Percentiles rank a stretch among this genome's conserved stretches.
phyloP scores from a whole-genome alignment of 2,113 vertebrate genomes.

The Datnioides undecimradiatus region DNA sequence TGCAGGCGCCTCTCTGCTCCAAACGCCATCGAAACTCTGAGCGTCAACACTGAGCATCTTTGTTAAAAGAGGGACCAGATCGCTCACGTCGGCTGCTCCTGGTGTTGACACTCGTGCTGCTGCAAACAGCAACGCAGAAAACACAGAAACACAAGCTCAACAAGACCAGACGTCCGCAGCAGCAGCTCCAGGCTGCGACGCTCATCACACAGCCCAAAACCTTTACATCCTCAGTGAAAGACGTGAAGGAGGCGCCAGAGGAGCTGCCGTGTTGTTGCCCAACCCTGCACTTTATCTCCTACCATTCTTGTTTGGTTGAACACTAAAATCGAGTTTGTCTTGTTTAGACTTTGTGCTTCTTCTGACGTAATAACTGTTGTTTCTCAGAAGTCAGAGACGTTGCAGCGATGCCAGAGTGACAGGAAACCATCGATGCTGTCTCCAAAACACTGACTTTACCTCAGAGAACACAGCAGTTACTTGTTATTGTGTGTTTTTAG shows the following conservation, averaged over 20 bases:
- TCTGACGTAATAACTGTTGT: no score
- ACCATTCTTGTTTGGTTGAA: no score
- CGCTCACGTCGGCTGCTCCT: neutral
- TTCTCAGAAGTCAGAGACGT: no score
- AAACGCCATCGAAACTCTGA: constrained; percentile 11
- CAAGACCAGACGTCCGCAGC: neutral
- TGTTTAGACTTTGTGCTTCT: no score
- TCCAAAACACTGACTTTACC: no score
- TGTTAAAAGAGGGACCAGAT: neutral
- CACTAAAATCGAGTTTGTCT: no score
- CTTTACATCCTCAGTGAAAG: neutral
- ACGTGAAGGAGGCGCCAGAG: neutral
- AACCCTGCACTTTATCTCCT: no score
- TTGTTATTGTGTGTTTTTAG: no score
- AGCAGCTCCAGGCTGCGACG: neutral
- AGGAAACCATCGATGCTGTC: no score
- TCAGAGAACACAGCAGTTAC: no score
- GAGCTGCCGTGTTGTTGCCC: neutral
- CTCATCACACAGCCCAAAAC: neutral
- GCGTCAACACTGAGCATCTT: constrained; percentile 5
- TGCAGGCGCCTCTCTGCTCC: constrained; percentile 42
- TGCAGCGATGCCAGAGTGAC: no score
- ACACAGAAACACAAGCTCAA: neutral
- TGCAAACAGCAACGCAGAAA: neutral
- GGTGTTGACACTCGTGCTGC: neutral